Conservation (phyloP, 1,140 invertebrate species). For the Solenopsis invicta region DNA sequence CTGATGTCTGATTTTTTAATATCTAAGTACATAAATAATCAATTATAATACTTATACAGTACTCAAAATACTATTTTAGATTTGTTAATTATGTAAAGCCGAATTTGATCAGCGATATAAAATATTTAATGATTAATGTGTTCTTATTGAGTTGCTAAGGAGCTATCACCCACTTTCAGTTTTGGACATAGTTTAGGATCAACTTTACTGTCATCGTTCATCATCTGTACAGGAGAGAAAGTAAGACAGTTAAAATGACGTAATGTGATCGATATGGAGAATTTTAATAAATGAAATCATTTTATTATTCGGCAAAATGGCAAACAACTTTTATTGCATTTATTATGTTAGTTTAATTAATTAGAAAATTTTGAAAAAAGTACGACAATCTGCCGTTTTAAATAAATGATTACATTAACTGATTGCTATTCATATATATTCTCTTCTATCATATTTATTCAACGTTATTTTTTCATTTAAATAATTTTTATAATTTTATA, state of each 20-base stretch:
- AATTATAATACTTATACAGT: neutral
- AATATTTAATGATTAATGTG: conserved; percentile 38
- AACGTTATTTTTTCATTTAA: neutral
- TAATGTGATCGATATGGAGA: conserved; percentile 1
- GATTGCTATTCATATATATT: neutral
- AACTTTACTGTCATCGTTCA: conserved; percentile 42
- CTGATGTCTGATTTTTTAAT: neutral
- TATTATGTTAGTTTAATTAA: conserved; percentile 6
- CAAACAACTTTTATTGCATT: conserved; percentile 3
- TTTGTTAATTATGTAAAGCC: neutral
- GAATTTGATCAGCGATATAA: neutral
- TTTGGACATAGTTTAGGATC: conserved; percentile 39
- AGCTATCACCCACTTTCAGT: conserved; percentile 36
- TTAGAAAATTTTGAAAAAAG: neutral
- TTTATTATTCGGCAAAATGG: neutral
- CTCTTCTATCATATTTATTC: neutral
- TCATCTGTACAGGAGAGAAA: conserved; percentile 22
- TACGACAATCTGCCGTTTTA: neutral
- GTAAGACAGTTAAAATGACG: conserved; percentile 26
- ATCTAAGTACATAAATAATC: neutral
- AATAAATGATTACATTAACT: neutral
- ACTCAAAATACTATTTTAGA: neutral
- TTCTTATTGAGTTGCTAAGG: conserved; percentile 31
- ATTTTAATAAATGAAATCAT: conserved; percentile 42
- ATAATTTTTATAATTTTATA: neutral